Evolutionary conservation across 1,140 invertebrate species (phyloP), one percentile per base, ranked within the genome.

Genomic region (Trichonephila inaurata): DNA sequence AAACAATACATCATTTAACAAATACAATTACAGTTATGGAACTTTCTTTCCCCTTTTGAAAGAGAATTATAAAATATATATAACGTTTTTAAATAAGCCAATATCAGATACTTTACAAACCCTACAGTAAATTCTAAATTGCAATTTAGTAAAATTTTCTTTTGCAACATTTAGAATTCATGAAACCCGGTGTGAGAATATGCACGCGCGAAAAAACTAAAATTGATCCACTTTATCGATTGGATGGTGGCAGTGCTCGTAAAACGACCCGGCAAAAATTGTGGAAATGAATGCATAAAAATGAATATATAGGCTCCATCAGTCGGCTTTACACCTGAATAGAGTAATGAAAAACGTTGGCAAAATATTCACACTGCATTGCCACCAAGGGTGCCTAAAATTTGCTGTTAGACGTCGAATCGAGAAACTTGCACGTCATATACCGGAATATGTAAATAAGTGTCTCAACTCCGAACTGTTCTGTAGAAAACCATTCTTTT

Each of bases 261-360:
- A 77, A 77, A 77, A 77, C 62, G 72, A 18, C 12, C 69, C 10
- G 18, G 72, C 18, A 28, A 77, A 40, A 77, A 33, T 77, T 77
- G 72, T 40, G 72, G 72, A 77, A 18, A 40, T 77, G 72, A 14
- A 77, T 77, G 72, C 72, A 77, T 77, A 77, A 77, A 77, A 28
- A 77, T 77, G 33, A 33, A 77, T 77, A 77, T 77, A 33, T 77
- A 28, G 28, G 72, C 33, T 77, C 72, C 72, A 33, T 6, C 14
- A 28, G 72, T 33, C 72, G 28, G 4, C 72, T 77, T 77, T 19
- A 40, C 72, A 77, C 72, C 72, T 28, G 10, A 40, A 33, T 33
- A 77, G 24, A 16, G 14, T 40, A 28, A 77, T 77, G 72, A 77
- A 77, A 77, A 77, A 77, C 33, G 72, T 33, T 33, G 72, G 16